Base-by-base conservation (phyloP, 1,140 invertebrate species). In the Anastrepha ludens region DNA sequence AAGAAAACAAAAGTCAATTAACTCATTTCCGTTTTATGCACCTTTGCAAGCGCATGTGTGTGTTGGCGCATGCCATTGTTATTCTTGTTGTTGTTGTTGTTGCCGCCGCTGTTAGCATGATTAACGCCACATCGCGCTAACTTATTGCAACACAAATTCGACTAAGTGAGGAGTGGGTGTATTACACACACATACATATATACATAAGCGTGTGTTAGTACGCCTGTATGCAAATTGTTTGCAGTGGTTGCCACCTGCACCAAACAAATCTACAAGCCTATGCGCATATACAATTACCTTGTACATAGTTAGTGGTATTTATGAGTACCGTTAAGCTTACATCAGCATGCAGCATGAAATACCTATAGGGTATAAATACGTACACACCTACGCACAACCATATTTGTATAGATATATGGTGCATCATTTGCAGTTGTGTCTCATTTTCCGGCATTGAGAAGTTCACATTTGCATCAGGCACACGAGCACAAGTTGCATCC, bases 1-100 rank as follows among this genome's bases (percentile, higher is more conserved):
- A 81, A 81, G 74, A 81, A 81, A 74, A 74, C 70, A 74, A 81
- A 81, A 81, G 74, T 81, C 74, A 81, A 81, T 81, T 81, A 81
- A 81, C 74, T 81, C 74, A 81, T 81, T 81, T 81, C 74, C 74
- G 17, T 55, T 55, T 11, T 44, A 41, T 47, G 20, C 11, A 13
- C n/a, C 41, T n/a, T 44, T n/a, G 70, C 47, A 5, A 11, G 6
- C 1, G 44, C 6, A 13, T n/a, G n/a, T 70, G 39, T 70, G 13
- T 20, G 29, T 3, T 41, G 44, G 70, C 9, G 70, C 8, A 17
- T 50, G 41, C 29, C 15, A 20, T 20, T 50, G n/a, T 81, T 81
- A 39, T 0, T 50, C 5, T 55, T 81, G 74, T 11, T 81, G 5
- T 81, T 81, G 41, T 74, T 74, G 15, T 44, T 74, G 13, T 7